Conservation (phyloP, 2,888 invertebrate genomes). For the Drosophila acutilabella region DNA sequence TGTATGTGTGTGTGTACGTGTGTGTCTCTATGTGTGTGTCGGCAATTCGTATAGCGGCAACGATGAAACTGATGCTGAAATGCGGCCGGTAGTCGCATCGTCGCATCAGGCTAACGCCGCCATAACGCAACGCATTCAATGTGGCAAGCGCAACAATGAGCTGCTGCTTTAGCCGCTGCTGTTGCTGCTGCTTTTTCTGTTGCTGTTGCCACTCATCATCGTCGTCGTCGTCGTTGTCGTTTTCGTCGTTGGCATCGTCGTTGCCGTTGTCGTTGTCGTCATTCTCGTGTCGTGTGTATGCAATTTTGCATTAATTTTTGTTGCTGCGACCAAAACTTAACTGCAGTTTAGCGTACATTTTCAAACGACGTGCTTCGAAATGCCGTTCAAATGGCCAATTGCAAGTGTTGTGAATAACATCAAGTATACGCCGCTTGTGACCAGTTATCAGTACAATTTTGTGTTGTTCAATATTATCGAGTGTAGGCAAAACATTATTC, state of each 20-base stretch:
- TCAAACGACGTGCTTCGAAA: constrained; percentile 63
- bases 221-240: constrained; percentile 11
- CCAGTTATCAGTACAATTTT: constrained; percentile 32
- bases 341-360: constrained; percentile 75
- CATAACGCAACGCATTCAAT: constrained; percentile 82
- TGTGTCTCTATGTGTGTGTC: constrained; percentile 25
- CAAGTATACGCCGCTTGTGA: constrained; percentile 48
- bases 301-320: constrained; percentile 78
- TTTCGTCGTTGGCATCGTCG: constrained; percentile 25
- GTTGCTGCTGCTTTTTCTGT: constrained; percentile 26
- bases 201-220: constrained; percentile 19
- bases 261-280: constrained; percentile 40
- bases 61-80: constrained; percentile 67
- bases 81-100: constrained; percentile 82
- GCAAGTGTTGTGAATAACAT: constrained; percentile 51
- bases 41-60: constrained; percentile 24
- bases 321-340: constrained; percentile 70
- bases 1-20: constrained; percentile 31
- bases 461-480: constrained; percentile 12
- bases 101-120: constrained; percentile 79
- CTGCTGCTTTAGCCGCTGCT: constrained; percentile 56
- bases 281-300: constrained; percentile 73
- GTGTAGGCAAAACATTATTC: constrained; percentile 45
- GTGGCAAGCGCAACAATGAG: constrained; percentile 82
- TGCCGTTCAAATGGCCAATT: constrained; percentile 57